These are phyloP conservation scores for Entomobrya proxima DNA, from an alignment of 2,888 invertebrate species.

Conservation along the genomic window DNA sequence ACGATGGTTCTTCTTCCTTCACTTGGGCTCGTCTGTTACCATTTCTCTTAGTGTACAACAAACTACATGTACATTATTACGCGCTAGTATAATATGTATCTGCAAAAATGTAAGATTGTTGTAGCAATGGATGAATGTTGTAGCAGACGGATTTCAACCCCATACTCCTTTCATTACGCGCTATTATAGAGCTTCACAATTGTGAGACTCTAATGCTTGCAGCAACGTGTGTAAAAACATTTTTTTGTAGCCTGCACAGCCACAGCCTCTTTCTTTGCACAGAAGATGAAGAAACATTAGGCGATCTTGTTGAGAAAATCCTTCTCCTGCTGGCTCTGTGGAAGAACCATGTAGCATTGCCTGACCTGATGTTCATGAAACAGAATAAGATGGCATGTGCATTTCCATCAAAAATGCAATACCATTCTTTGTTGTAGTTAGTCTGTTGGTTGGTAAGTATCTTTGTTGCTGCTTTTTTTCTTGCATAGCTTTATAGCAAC, in stretches of 20 bases:
- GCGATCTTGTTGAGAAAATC: slow-evolving; percentile 22
- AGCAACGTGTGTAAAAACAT: background rate
- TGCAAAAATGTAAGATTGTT: slow-evolving; percentile 18
- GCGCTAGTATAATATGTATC: slow-evolving; percentile 9
- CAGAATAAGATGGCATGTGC: slow-evolving; percentile 28
- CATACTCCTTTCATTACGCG: slow-evolving; percentile 2
- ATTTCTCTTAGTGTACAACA: slow-evolving; percentile 8
- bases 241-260: background rate
- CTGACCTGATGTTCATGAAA: slow-evolving; percentile 38
- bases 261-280: background rate
- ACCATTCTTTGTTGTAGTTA: too few relatives aligned
- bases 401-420: slow-evolving; percentile 13
- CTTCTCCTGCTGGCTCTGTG: slow-evolving; percentile 3
- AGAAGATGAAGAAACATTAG: slow-evolving; percentile 44
- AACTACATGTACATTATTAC: slow-evolving; percentile 23
- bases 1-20: slow-evolving; percentile 35
- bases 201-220: background rate
- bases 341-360: slow-evolving; percentile 8
- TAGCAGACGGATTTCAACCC: background rate
- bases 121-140: background rate
- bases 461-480: background rate
- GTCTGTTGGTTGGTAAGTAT: background rate
- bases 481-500: too few relatives aligned
- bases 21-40: slow-evolving; percentile 16
- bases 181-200: background rate